phyloP scores from a whole-genome alignment of 1,140 invertebrate genomes.

The Cydia splendana region DNA sequence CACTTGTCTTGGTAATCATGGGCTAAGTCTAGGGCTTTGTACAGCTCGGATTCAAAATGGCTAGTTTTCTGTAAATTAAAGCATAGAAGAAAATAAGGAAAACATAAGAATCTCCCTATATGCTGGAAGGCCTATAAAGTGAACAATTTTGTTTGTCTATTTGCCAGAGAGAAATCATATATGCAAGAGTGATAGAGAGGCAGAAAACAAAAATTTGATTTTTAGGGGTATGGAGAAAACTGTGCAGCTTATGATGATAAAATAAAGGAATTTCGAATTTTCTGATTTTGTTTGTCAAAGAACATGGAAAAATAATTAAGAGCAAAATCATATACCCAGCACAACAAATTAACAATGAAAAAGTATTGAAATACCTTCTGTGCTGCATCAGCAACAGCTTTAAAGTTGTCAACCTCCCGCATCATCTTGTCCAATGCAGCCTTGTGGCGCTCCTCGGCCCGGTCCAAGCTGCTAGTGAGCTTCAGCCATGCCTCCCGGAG shows the following conservation, averaged over 20 bases:
- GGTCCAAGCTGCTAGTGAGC: conserved; percentile 62
- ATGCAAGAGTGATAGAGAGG: too few species aligned
- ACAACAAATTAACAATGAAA: background rate
- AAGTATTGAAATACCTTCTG: conserved; percentile 58
- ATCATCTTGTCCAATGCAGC: conserved; percentile 66
- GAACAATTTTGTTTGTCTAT: too few species aligned
- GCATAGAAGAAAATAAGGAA: too few species aligned
- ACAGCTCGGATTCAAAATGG: conserved; percentile 83
- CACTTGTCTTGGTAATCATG: conserved; percentile 85
- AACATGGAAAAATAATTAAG: too few species aligned
- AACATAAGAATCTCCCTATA: too few species aligned
- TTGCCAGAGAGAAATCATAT: too few species aligned
- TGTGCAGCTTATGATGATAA: too few species aligned
- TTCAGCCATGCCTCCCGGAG: conserved; percentile 80
- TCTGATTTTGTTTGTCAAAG: background rate
- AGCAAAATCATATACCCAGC: background rate
- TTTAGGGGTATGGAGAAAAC: too few species aligned
- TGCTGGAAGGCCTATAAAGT: too few species aligned
- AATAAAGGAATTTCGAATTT: too few species aligned
- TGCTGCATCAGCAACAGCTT: conserved; percentile 63
- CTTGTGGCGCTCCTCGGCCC: conserved; percentile 64
- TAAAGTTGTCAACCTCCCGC: conserved; percentile 69
- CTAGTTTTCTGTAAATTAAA: conserved; percentile 79
- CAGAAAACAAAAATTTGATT: too few species aligned
- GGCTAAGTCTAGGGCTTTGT: conserved; percentile 83